phyloP scores from a whole-genome alignment of 2,113 vertebrate species.

The Henicopernis longicauda region DNA sequence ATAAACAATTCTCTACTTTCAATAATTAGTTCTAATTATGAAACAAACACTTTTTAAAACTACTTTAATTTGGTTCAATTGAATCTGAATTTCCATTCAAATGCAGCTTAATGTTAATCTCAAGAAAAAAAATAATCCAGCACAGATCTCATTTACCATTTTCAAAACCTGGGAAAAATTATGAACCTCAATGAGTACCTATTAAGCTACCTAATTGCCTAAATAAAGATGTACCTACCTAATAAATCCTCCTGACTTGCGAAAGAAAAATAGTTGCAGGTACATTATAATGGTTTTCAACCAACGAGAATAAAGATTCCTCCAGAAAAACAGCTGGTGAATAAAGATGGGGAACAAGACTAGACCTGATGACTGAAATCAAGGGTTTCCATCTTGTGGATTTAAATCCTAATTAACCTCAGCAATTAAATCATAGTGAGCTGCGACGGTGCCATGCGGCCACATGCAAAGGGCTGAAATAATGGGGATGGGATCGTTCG shows the following conservation, averaged over 20 bases:
- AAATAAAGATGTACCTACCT: slow-evolving; percentile 20
- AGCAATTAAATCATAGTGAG: background rate
- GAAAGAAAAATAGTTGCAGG: background rate
- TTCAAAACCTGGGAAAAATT: slow-evolving; percentile 23
- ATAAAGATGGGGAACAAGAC: background rate
- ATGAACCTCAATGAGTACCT: background rate
- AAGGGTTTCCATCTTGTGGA: background rate
- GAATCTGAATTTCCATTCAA: slow-evolving; percentile 9
- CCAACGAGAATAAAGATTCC: background rate
- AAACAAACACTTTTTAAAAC: background rate
- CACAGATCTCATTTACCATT: slow-evolving; percentile 22
- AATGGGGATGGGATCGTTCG: fast-evolving
- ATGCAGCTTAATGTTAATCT: slow-evolving; percentile 4
- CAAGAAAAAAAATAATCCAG: background rate
- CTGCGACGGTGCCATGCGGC: fast-evolving
- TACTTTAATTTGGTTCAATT: background rate
- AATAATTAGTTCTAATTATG: background rate
- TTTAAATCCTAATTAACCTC: background rate
- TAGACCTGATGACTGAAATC: background rate
- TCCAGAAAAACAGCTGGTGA: background rate
- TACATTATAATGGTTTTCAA: background rate
- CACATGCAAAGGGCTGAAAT: background rate
- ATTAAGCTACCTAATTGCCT: slow-evolving; percentile 15
- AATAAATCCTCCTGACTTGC: background rate
- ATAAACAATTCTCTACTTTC: background rate